Base-by-base conservation (phyloP, 2,888 invertebrate species). In the Lasioglossum calceatum region DNA sequence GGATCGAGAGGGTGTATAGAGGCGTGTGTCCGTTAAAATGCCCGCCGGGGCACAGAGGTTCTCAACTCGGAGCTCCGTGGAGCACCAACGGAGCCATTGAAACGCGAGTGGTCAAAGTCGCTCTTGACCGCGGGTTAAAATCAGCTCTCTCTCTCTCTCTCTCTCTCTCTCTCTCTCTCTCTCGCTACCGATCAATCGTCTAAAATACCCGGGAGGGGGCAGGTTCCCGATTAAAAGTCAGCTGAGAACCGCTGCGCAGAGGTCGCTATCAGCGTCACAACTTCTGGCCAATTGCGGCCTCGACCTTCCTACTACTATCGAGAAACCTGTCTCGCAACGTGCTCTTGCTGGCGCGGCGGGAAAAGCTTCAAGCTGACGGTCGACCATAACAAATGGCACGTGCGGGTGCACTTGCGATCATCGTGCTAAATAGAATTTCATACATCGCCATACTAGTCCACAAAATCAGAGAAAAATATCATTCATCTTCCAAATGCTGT, bases 201-300 rank as follows among this genome's bases (percentile, higher is more conserved):
- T 64, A 64, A 64, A 64, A 64, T 32, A 64, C 32, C 64, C 32
- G 64, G 32, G 16, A 47, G 14, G 19, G 64, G 64, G 32, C 7
- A 36, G 19, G 64, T 64, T 64, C 64, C 19, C 32, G 36, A 64
- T 64, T 64, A 64, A 39, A 70, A 70, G 36, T 19, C 70, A 39
- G 70, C 39, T 39, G 70, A 70, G 70, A 70, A 70, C 70, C 70
- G 39, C 70, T 70, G 39, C 64, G 64, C 64, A 70, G 36, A 23
- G 39, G 32, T 64, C 64, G 64, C 64, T 32, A 19, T 19, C 32
- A 70, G 70, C 39, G 39, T 39, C 70, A 39, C 39, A 70, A 39
- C 39, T 19, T 70, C 70, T 39, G 23, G 10, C 70, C 23, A 70
- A 39, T 70, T 12, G 39, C 70, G 70, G 39, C 39, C 39, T 67